Evolutionary conservation across 2,113 vertebrate genomes (phyloP).

Genomic region (Solea solea): DNA sequence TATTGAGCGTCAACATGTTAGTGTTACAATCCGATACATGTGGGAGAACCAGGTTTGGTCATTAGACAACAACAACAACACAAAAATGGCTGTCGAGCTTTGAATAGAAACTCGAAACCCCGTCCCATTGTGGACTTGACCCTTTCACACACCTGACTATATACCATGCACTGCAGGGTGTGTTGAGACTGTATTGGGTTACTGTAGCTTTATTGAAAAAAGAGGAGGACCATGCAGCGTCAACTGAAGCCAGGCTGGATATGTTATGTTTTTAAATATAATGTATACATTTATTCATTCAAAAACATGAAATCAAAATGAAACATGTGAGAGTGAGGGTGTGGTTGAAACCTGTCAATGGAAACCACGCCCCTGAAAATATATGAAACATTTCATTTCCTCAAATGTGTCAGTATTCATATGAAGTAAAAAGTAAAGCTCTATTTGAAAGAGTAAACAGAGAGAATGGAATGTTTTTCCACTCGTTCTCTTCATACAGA

Average conservation of each 20-base stretch:
- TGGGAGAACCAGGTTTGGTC: neutral
- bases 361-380: no score
- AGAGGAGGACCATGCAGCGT: neutral
- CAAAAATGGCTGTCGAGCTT: neutral
- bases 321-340: no score
- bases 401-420: no score
- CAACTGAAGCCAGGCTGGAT: neutral
- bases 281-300: no score
- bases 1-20: neutral
- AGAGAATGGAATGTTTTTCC: no score
- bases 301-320: no score
- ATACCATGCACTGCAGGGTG: neutral
- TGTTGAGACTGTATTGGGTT: slow-evolving; percentile 14
- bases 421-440: no score
- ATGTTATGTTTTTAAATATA: neutral
- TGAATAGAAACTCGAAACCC: slow-evolving; percentile 14
- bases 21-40: neutral
- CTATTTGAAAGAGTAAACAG: no score
- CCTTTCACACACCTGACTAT: neutral
- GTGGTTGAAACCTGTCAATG: no score
- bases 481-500: no score
- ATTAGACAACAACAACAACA: neutral
- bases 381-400: no score
- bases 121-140: slow-evolving; percentile 4
- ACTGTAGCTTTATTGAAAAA: neutral